Evolutionary conservation across 1,140 invertebrate genomes (phyloP).

Genomic region (Varroa destructor): DNA sequence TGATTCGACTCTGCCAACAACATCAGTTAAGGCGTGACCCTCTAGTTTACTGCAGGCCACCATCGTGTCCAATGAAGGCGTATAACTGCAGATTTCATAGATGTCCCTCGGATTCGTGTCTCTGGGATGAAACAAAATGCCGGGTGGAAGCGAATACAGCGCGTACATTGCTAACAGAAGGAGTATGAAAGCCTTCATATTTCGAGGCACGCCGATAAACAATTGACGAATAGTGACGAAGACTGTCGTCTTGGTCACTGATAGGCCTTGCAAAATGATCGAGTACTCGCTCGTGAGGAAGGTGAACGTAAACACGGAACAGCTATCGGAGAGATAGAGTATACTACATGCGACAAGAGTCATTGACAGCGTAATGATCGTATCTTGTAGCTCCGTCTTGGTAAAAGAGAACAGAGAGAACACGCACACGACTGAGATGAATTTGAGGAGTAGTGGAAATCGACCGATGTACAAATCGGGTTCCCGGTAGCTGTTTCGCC

Average conservation of each 20-base stretch:
- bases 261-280: constrained; percentile 12
- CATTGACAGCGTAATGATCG: constrained; percentile 20
- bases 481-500: neutral
- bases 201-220: neutral
- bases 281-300: constrained; percentile 26
- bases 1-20: neutral
- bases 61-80: neutral
- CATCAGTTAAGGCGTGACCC: neutral
- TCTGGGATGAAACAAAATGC: neutral
- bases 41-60: constrained; percentile 17
- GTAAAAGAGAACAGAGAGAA: neutral
- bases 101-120: constrained; percentile 8
- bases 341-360: constrained; percentile 22
- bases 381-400: constrained; percentile 13
- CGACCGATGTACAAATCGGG: constrained; percentile 6
- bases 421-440: constrained; percentile 21
- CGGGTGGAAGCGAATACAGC: neutral
- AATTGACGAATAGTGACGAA: neutral
- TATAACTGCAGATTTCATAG: neutral
- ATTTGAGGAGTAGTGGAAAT: constrained; percentile 11
- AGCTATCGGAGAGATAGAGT: neutral
- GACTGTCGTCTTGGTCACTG: neutral
- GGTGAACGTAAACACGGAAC: constrained; percentile 17
- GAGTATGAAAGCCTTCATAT: neutral
- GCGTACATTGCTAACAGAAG: constrained; percentile 6